Evolutionary conservation across 2,888 invertebrate genomes (phyloP), one percentile per base, ranked within the genome.

Genomic region (Caenorhabditis japonica): DNA sequence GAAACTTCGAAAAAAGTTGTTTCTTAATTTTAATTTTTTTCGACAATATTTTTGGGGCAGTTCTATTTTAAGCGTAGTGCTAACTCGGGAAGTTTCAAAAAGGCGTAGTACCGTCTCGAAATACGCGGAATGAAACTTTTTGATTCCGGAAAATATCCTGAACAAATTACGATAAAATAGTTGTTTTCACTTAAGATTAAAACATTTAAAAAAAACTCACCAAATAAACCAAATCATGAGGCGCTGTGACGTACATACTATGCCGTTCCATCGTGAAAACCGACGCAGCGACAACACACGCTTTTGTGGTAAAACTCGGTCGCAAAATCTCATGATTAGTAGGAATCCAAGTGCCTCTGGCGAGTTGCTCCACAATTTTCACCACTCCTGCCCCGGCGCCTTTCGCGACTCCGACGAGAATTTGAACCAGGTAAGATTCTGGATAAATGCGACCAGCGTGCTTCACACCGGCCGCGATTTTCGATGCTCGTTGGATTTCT

Each of bases 271-370:
- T 89, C 70, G 97, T 94, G 90, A 99, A 99, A 84, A 99, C 93
- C 51, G 96, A 91, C 1, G 97, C 94, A 5, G 97, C 97, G 56
- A 95, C 93, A 87, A 97, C 90, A 58, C 84, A 85, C 1, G 84
- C 83, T 43, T 85, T 84, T 3, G 86, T 95, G 92, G 91, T 97
- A 95, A 97, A 97, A 89, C 94, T 93, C 15, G 99, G 97, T 88
- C 96, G 94, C 92, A 99, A 94, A 84, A 97, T 93, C 89, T 99
- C 99, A 92, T 97, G 95, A 27, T 95, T 94, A 8, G 94, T 94
- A 4, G 99, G 99, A 51, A 95, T 94, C 99, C 99, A 99, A 23
- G 95, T 93, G 7, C 99, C 99, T 68, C 99, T 92, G 84, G 97
- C 93, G 19, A 99, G 92, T 76, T 99, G 91, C 89, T 99, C 97